These are phyloP conservation scores for Maniola jurtina DNA, from an alignment of 1,140 invertebrate species.

Conservation along the genomic window DNA sequence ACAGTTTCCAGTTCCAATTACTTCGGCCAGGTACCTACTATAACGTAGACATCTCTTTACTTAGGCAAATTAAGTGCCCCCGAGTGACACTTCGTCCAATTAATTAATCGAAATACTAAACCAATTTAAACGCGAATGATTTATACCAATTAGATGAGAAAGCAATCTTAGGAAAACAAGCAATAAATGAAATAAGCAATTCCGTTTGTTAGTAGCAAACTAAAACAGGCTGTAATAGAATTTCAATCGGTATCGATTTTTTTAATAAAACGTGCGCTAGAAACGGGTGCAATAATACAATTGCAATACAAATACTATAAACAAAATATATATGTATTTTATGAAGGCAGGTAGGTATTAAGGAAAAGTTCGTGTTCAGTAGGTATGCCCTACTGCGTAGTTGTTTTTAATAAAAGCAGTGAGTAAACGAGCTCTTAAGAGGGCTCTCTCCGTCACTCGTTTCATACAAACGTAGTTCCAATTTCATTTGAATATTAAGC, in stretches of 20 bases:
- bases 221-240: slow-evolving; percentile 9
- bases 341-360: too few species aligned
- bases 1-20: neutral
- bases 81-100: slow-evolving; percentile 44
- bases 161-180: slow-evolving; percentile 18
- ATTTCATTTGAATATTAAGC: too few species aligned
- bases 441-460: too few species aligned
- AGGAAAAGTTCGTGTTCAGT: too few species aligned
- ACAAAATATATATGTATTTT: too few species aligned
- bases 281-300: too few species aligned
- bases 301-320: too few species aligned
- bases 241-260: neutral
- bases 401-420: too few species aligned
- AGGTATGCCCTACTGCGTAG: too few species aligned
- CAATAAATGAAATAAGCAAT: slow-evolving; percentile 5
- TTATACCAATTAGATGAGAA: slow-evolving; percentile 28
- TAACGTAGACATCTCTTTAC: neutral
- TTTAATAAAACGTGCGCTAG: neutral
- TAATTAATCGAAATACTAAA: slow-evolving; percentile 43
- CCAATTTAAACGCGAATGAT: slow-evolving; percentile 44
- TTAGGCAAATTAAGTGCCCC: slow-evolving; percentile 5
- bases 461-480: too few species aligned
- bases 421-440: too few species aligned
- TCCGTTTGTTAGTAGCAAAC: neutral
- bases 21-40: neutral